phyloP scores from a whole-genome alignment of 2,888 invertebrate genomes.

The Caenorhabditis doughertyi region DNA sequence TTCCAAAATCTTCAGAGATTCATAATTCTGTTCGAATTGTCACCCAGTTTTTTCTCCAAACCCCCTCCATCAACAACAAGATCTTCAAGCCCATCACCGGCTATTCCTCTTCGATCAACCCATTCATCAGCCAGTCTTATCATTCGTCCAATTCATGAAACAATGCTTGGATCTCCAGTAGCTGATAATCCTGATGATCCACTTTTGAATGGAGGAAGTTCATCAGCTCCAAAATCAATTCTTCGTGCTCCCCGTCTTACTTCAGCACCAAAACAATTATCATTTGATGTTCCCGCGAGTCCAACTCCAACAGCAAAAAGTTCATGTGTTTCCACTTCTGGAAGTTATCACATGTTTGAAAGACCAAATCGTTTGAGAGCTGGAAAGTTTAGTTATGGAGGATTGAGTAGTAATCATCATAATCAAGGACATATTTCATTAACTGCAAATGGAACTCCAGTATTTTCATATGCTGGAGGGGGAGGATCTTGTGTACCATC shows the following conservation, averaged over 20 bases:
- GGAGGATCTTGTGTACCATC: constrained; percentile 17
- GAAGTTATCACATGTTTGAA: constrained; percentile 69
- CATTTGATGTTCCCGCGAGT: constrained; percentile 69
- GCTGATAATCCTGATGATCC: constrained; percentile 49
- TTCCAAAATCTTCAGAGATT: constrained; percentile 19
- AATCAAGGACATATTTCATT: constrained; percentile 46
- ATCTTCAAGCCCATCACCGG: constrained; percentile 26
- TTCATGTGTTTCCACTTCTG: constrained; percentile 62
- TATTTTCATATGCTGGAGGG: constrained; percentile 29
- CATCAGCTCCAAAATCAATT: constrained; percentile 54
- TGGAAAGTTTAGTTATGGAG: constrained; percentile 54
- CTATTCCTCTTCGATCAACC: constrained; percentile 43
- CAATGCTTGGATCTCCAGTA: constrained; percentile 47
- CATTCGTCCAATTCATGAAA: constrained; percentile 45
- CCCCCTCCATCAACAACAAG: constrained; percentile 23
- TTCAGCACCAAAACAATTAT: constrained; percentile 66
- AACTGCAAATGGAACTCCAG: constrained; percentile 58
- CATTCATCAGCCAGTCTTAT: constrained; percentile 52
- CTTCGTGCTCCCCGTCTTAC: constrained; percentile 63
- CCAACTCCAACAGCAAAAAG: constrained; percentile 65
- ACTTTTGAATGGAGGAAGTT: constrained; percentile 21
- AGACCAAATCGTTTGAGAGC: constrained; percentile 48
- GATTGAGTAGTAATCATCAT: constrained; percentile 39
- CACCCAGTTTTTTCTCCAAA: constrained; percentile 57
- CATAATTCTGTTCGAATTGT: constrained; percentile 65